phyloP scores from a whole-genome alignment of 92 coral and sea anemone genomes.

The Scolanthus callimorphus region DNA sequence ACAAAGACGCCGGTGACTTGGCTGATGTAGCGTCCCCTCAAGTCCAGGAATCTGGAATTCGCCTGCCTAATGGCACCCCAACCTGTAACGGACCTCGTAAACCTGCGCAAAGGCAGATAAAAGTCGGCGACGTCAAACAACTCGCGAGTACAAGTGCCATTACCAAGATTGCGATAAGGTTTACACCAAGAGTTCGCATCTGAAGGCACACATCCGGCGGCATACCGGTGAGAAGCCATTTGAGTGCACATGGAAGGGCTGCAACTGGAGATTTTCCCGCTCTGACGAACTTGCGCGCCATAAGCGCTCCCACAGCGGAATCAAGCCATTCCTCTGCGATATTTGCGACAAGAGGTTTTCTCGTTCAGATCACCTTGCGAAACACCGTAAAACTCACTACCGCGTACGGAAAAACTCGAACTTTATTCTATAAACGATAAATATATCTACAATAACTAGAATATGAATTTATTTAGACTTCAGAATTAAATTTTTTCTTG shows the following conservation, averaged over 20 bases:
- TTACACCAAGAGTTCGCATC: constrained; percentile 87
- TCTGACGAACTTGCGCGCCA: constrained; percentile 90
- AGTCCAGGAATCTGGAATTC: not conserved
- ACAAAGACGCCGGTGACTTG: constrained; percentile 2
- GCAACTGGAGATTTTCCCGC: constrained; percentile 84
- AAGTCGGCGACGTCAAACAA: constrained; percentile 67
- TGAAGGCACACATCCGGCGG: constrained; percentile 81
- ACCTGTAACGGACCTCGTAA: constrained; percentile 17
- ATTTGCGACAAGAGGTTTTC: constrained; percentile 87
- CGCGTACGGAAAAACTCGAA: constrained; percentile 82
- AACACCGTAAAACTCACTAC: constrained; percentile 85
- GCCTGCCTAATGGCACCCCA: not conserved
- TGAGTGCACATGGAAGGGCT: constrained; percentile 90
- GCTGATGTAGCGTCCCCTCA: not conserved
- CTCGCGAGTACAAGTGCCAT: constrained; percentile 86
- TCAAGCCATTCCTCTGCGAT: constrained; percentile 85
- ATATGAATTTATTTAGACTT: too few relatives aligned
- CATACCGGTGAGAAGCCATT: constrained; percentile 91
- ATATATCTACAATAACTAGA: too few relatives aligned
- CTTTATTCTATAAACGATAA: constrained; percentile 38
- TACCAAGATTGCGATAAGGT: constrained; percentile 75
- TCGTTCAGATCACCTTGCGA: constrained; percentile 84
- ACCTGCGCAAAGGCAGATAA: constrained; percentile 37
- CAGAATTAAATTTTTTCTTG: too few relatives aligned
- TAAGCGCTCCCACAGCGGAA: constrained; percentile 88